Evolutionary conservation across 2,888 invertebrate genomes (phyloP), one percentile per base, ranked within the genome.

Genomic region (Maniola hyperantus): DNA sequence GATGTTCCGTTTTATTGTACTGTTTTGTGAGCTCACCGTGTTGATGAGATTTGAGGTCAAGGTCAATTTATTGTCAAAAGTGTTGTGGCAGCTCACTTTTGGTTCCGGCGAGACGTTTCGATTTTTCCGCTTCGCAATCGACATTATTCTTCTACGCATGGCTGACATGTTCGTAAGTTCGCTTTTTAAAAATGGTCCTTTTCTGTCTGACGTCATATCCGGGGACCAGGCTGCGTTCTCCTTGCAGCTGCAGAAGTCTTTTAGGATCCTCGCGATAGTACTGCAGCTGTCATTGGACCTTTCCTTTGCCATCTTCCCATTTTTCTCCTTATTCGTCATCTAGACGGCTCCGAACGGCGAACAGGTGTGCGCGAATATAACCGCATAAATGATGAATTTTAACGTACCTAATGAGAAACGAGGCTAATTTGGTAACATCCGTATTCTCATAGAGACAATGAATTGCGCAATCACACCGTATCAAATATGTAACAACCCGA

Each of bases 161-260:
- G 91, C 90, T 0, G 91, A 88, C 91, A 92, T 91, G 72, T 92
- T 91, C 0, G 91, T 91, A 11, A 92, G 78, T 73, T 92, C 92
- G 74, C 91, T 90, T 73, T 89, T 91, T 42, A 92, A 73, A 64
- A 92, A 84, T 2, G 91, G 91, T 0, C 89, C 88, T 67, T 87
- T 86, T 34, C 87, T 76, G 5, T 89, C 85, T 1, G 90, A 79
- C 20, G 91, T 91, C 88, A 92, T 91, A 15, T 92, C 90, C 1
- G 92, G 93, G 0, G 92, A 92, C 92, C 92, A 92, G 60, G 91
- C 88, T 50, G 88, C 93, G 84, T 92, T 89, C 72, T 92, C 91
- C 0, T 92, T 88, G 65, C 93, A 93, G 71, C 92, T 92, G 74
- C 92, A 93, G 73, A 92, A 84, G 77, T 92, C 92, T 72, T 92